Evolutionary conservation across 2,797 vertebrate genomes (phyloP), one percentile per base, ranked within the genome.

Genomic region (Takifugu ocellatus): DNA sequence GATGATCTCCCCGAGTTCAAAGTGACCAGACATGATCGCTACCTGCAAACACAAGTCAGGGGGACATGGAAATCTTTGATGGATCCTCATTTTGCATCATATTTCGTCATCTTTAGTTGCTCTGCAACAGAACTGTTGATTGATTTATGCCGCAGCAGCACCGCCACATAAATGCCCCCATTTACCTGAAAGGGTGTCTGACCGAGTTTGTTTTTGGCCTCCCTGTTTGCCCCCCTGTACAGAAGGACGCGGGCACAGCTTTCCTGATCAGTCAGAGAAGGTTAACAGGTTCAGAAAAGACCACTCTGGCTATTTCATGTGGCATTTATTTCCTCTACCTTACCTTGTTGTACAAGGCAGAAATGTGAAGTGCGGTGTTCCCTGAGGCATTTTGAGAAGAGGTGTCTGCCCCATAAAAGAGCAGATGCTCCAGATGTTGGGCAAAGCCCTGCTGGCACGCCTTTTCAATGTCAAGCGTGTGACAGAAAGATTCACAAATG

Each of bases 281-380:
- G 56, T 81, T 63, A 69, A 69, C 27, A 57, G 27, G 29, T 62
- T 44, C 33, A 48, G 25, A 51, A 49, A 48, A 51, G 46, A 49
- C 15, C 14, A 58, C 56, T 25, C 59, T 21, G n/a, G 15, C 31
- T 29, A 70, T 68, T 75, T 42, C 55, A 62, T 46, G 45, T 25
- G 21, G 14, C 11, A 51, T 70, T 31, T 53, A 51, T 55, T 64
- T 68, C 47, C 47, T 61, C 2, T 51, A 79, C 16, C 86, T 84
- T 79, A 91, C 95, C 93, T 95, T 95, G 79, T 96, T 95, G 87
- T 97, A 96, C 78, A 96, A 93, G 36, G 94, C 94, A 61, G 92
- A 94, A 72, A 97, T 94, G 87, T 97, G 95, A 71, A 97, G 88
- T 5, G 94, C 93, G 0, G 92, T 94, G 85, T 95, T 96, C 71